Percentiles rank a stretch among this genome's conserved stretches.
phyloP scores from a whole-genome alignment of 2,797 vertebrate genomes.

The Artibeus jamaicensis region DNA sequence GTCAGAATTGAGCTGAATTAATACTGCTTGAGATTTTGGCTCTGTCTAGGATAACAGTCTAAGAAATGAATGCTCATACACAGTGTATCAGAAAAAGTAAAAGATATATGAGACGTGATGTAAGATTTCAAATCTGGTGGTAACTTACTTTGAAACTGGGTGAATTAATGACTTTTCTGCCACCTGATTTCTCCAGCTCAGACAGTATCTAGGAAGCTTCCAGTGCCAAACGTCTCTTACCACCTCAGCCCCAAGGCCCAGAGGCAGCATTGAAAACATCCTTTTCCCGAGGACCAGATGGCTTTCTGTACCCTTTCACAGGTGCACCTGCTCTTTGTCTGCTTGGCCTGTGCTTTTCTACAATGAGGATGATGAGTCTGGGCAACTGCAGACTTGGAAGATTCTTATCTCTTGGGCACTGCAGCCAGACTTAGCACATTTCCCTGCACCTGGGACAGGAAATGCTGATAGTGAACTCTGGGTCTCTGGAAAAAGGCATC shows the following conservation, averaged over 20 bases:
- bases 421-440: not conserved
- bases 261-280: slow-evolving; percentile 3
- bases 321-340: slow-evolving; percentile 49
- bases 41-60: slow-evolving; percentile 7
- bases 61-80: slow-evolving; percentile 21
- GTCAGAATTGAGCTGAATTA: slow-evolving; percentile 7
- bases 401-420: slow-evolving; percentile 22
- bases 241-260: slow-evolving; percentile 29
- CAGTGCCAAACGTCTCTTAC: not conserved
- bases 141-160: not conserved
- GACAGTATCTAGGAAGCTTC: not conserved
- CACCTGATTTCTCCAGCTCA: not conserved
- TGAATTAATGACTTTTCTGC: not conserved
- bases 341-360: slow-evolving; percentile 23
- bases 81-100: slow-evolving; percentile 33
- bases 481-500: slow-evolving; percentile 27
- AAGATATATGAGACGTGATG: not conserved
- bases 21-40: not conserved
- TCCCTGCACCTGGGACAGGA: slow-evolving; percentile 12
- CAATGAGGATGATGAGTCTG: not conserved
- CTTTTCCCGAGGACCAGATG: slow-evolving; percentile 59
- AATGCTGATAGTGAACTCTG: slow-evolving; percentile 25
- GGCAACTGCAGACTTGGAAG: slow-evolving; percentile 34
- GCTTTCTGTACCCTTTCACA: slow-evolving; percentile 65
- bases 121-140: slow-evolving; percentile 5